A percentile compares a stretch with the other conserved stretches of the same genome.
Evolutionary conservation across 2,113 vertebrate species (phyloP).

Genomic region (Oncorhynchus keta): DNA sequence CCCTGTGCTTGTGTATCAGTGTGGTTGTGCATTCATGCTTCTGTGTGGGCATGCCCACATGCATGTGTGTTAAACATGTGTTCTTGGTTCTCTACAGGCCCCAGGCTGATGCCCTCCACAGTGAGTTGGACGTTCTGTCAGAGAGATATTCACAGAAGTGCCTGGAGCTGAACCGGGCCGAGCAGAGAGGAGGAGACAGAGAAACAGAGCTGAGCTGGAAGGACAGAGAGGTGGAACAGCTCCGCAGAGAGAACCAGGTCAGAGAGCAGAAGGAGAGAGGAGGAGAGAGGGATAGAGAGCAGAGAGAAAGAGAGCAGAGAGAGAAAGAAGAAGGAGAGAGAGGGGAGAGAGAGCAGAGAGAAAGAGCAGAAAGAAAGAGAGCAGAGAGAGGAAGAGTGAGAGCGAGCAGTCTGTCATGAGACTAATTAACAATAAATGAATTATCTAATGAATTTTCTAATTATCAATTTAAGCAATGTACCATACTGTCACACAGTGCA

Average conservation of each 20-base stretch:
- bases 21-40: neutral
- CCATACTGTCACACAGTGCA: too few species aligned
- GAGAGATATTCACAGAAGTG: constrained; percentile 88
- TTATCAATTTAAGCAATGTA: too few species aligned
- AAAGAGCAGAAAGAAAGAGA: neutral
- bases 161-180: constrained; percentile 80
- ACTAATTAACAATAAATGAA: neutral
- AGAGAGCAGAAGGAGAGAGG: neutral
- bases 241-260: constrained; percentile 91
- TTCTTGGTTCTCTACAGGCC: constrained; percentile 64
- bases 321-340: too few species aligned
- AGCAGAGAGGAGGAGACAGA: constrained; percentile 73
- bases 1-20: neutral
- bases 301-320: neutral
- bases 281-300: neutral
- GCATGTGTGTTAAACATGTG: constrained; percentile 13
- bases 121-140: constrained; percentile 85
- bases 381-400: neutral
- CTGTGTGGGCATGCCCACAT: constrained; percentile 34
- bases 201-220: constrained; percentile 72
- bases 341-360: neutral
- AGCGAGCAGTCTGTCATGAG: too few species aligned
- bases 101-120: constrained; percentile 74
- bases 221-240: constrained; percentile 83
- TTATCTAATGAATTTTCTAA: too few species aligned